Conservation (phyloP, 2,888 invertebrate species). For the Elmis aenea region DNA sequence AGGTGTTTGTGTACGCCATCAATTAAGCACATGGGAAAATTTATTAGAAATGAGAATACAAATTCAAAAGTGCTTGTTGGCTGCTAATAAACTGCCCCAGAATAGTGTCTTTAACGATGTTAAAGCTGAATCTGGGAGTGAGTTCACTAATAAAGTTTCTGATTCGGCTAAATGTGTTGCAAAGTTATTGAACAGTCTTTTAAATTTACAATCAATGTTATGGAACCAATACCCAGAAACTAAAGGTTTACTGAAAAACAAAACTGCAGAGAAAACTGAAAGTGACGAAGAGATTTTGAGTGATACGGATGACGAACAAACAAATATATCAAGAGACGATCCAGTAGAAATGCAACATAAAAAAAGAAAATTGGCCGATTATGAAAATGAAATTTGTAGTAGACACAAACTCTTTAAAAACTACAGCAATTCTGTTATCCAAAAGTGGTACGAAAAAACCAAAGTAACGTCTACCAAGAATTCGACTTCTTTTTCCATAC, state of each 20-base stretch:
- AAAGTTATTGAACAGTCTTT: constrained; percentile 60
- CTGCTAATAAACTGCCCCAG: constrained; percentile 76
- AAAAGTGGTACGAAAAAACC: constrained; percentile 95
- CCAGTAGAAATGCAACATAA: constrained; percentile 30
- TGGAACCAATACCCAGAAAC: constrained; percentile 66
- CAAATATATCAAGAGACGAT: constrained; percentile 35
- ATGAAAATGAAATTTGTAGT: constrained; percentile 53
- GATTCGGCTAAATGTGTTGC: constrained; percentile 53
- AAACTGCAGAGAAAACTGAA: constrained; percentile 28
- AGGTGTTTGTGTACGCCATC: constrained; percentile 64
- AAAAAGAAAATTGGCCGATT: constrained; percentile 57
- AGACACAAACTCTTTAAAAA: constrained; percentile 58
- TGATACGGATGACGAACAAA: constrained; percentile 51
- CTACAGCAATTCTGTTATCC: constrained; percentile 75
- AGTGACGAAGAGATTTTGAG: constrained; percentile 63
- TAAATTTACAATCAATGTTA: constrained; percentile 56
- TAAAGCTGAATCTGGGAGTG: constrained; percentile 42
- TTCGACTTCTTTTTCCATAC: constrained; percentile 50
- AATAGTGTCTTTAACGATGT: constrained; percentile 50
- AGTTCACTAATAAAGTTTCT: constrained; percentile 51
- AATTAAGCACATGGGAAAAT: constrained; percentile 76
- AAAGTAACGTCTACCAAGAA: constrained; percentile 61
- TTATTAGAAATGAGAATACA: constrained; percentile 82
- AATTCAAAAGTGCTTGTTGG: constrained; percentile 72
- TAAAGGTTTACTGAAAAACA: constrained; percentile 44